A percentile compares a stretch with the other conserved stretches of the same genome.
These are phyloP conservation scores for Riptortus pedestris DNA, from an alignment of 1,140 invertebrate genomes.

Conservation along the genomic window DNA sequence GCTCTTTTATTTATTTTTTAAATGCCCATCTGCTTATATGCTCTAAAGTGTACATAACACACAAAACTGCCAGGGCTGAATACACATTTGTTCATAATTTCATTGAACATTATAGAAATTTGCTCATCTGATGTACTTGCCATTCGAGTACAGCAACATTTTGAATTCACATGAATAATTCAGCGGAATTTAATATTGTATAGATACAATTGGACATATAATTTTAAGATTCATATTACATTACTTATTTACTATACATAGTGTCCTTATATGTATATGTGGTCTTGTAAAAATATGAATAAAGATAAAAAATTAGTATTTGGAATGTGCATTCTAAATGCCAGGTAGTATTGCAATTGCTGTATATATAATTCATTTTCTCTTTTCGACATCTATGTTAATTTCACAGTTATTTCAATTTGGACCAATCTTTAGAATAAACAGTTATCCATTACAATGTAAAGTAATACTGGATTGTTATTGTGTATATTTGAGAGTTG, in stretches of 20 bases:
- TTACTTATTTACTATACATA: not conserved
- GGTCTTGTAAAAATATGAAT: not conserved
- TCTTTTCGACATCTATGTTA: not conserved
- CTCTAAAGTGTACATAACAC: not conserved
- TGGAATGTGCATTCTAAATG: not conserved
- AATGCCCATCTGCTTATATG: not conserved
- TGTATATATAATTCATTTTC: not conserved
- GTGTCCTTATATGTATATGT: not conserved
- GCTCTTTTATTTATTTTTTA: not conserved
- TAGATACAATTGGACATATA: not conserved
- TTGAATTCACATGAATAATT: not conserved
- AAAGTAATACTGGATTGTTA: constrained; percentile 1
- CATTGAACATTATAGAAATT: not conserved
- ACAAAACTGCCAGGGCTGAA: constrained; percentile 4
- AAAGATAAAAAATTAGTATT: too few relatives aligned
- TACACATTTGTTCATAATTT: not conserved
- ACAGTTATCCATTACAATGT: constrained; percentile 1
- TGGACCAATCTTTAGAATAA: constrained; percentile 17
- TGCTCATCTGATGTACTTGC: not conserved
- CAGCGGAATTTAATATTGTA: not conserved
- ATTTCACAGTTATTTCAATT: constrained; percentile 9
- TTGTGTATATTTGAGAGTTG: constrained; percentile 19
- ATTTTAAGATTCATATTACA: not conserved
- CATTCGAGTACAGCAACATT: not conserved
- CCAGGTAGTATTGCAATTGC: not conserved